These are phyloP conservation scores for Diabrotica undecimpunctata DNA, from an alignment of 1,140 invertebrate species.

Conservation along the genomic window DNA sequence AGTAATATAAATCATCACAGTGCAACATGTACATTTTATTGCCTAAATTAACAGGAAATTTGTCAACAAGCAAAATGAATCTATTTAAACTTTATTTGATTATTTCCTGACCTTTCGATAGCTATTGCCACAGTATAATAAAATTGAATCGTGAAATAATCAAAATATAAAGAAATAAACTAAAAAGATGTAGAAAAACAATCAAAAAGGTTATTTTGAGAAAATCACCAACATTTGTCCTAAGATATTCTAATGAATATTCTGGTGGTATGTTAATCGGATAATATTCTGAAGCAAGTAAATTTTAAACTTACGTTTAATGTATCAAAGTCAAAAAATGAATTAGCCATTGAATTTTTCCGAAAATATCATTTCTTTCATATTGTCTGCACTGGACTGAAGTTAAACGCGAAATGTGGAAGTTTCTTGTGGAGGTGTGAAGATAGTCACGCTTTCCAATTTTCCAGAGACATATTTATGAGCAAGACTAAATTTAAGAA, in stretches of 20 bases:
- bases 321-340: conserved; percentile 77
- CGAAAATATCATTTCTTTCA: conserved; percentile 38
- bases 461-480: too few species aligned
- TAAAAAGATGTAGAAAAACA: not conserved
- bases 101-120: too few species aligned
- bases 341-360: conserved; percentile 69
- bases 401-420: not conserved
- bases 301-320: conserved; percentile 58
- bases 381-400: conserved; percentile 3
- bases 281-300: too few species aligned
- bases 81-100: not conserved
- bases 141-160: too few species aligned
- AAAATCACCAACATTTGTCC: not conserved
- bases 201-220: not conserved
- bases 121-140: too few species aligned
- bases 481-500: too few species aligned
- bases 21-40: not conserved
- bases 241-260: not conserved
- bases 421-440: not conserved
- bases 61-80: not conserved
- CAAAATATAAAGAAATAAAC: not conserved
- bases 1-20: too few species aligned
- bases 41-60: not conserved
- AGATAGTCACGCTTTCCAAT: too few species aligned
- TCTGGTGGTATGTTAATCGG: too few species aligned